phyloP scores from a whole-genome alignment of 1,140 invertebrate genomes.

The Calephelis virginiensis region DNA sequence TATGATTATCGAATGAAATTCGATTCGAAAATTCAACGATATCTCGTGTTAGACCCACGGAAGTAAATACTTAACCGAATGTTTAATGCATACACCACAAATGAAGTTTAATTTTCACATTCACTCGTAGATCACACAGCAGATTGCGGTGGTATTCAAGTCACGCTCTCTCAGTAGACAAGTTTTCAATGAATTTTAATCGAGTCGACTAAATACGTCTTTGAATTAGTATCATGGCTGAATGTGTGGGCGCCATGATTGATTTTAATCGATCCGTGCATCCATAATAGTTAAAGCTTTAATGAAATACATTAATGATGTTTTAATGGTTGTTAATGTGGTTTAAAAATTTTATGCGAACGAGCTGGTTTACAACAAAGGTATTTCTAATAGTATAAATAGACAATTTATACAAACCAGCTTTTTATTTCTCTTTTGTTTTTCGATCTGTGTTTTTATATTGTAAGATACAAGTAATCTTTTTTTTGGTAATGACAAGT shows the following conservation, averaged over 20 bases:
- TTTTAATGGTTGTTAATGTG: not conserved
- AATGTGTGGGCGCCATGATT: not conserved
- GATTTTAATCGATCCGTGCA: not conserved
- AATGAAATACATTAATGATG: not conserved
- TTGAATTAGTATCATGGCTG: slow-evolving; percentile 30
- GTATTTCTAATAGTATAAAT: no score
- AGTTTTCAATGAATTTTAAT: slow-evolving; percentile 66
- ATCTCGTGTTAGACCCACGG: not conserved
- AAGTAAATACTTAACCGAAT: slow-evolving; percentile 6
- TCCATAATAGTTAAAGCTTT: not conserved
- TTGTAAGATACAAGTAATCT: no score
- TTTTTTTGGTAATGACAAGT: no score
- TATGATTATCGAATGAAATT: no score
- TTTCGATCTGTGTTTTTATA: no score
- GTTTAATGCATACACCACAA: slow-evolving; percentile 2
- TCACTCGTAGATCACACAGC: slow-evolving; percentile 30
- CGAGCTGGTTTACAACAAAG: no score
- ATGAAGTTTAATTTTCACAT: slow-evolving; percentile 37
- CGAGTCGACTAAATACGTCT: slow-evolving; percentile 30
- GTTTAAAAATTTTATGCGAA: no score
- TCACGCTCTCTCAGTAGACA: slow-evolving; percentile 54
- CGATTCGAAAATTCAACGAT: no score
- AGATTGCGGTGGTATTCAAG: slow-evolving; percentile 30
- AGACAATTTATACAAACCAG: no score
- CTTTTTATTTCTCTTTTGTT: no score